These are phyloP conservation scores for Benthosema pterotum DNA, from an alignment of 2,797 vertebrate genomes.

Conservation along the genomic window DNA sequence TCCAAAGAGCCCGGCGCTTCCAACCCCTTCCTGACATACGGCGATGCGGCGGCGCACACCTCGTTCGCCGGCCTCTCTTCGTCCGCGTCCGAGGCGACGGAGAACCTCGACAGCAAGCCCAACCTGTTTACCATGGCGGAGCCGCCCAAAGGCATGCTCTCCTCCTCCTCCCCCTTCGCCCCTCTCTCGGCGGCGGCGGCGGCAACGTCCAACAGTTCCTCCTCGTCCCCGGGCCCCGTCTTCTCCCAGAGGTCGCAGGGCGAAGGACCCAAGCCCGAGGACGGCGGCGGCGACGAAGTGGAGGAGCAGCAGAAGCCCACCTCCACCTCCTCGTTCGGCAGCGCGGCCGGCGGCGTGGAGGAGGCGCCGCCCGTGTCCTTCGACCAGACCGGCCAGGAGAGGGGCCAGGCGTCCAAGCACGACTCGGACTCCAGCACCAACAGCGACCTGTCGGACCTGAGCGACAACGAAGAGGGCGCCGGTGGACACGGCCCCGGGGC, in stretches of 20 bases:
- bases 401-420: constrained; percentile 88
- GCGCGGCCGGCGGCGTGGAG: constrained; percentile 62
- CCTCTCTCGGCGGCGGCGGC: constrained; percentile 59
- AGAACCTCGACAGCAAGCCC: constrained; percentile 82
- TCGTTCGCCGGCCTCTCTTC: constrained; percentile 83
- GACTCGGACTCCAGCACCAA: constrained; percentile 97
- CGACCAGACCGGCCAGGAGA: constrained; percentile 87
- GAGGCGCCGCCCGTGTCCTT: constrained; percentile 83
- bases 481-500: constrained; percentile 84
- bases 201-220: constrained; percentile 59
- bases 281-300: too few relatives aligned
- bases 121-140: constrained; percentile 93
- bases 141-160: constrained; percentile 87
- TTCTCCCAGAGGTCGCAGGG: constrained; percentile 79
- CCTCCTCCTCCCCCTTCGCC: constrained; percentile 83
- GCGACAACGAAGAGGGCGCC: constrained; percentile 93
- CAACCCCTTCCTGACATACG: constrained; percentile 94
- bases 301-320: constrained; percentile 79
- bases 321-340: constrained; percentile 78
- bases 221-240: constrained; percentile 62
- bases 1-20: constrained; percentile 92
- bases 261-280: constrained; percentile 82
- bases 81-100: constrained; percentile 62
- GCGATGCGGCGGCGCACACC: constrained; percentile 86
- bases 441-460: constrained; percentile 96